Evolutionary conservation across 2,113 vertebrate species (phyloP).

Genomic region (Lasiurus borealis): DNA sequence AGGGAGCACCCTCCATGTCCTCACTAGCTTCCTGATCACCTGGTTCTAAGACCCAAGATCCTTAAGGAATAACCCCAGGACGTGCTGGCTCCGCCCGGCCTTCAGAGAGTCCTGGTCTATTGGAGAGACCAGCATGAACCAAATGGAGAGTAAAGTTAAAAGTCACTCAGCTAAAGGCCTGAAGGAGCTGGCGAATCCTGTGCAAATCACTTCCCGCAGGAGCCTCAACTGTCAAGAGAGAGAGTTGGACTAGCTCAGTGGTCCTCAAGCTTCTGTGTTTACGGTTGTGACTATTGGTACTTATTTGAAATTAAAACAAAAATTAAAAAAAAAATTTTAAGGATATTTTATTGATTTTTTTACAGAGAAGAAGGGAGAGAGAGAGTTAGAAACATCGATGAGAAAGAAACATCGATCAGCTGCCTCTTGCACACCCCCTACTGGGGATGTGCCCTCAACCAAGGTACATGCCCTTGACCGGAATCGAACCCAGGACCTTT

Average conservation of each 20-base stretch:
- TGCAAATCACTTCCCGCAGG: neutral
- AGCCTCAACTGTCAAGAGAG: neutral
- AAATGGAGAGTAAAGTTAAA: neutral
- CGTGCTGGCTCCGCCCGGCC: neutral
- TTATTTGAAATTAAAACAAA: slow-evolving; percentile 33
- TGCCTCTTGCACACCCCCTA: too few species aligned
- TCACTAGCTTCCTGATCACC: too few species aligned
- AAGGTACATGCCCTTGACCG: too few species aligned
- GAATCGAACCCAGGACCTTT: too few species aligned
- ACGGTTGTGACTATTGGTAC: neutral
- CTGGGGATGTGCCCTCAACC: too few species aligned
- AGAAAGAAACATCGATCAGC: too few species aligned
- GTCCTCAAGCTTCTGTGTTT: neutral
- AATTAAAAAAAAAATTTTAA: neutral
- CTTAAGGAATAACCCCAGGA: neutral
- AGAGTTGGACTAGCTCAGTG: neutral
- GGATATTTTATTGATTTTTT: too few species aligned
- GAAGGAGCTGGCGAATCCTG: neutral
- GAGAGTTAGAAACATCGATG: too few species aligned
- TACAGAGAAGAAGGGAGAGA: too few species aligned
- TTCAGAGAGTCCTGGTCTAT: neutral
- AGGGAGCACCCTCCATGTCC: neutral
- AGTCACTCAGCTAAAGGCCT: neutral
- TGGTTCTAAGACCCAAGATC: neutral
- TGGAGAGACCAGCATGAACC: neutral